Percentiles rank a stretch among this genome's conserved stretches.
Conservation (phyloP, 2,888 invertebrate genomes). For the Andrena haemorrhoa region DNA sequence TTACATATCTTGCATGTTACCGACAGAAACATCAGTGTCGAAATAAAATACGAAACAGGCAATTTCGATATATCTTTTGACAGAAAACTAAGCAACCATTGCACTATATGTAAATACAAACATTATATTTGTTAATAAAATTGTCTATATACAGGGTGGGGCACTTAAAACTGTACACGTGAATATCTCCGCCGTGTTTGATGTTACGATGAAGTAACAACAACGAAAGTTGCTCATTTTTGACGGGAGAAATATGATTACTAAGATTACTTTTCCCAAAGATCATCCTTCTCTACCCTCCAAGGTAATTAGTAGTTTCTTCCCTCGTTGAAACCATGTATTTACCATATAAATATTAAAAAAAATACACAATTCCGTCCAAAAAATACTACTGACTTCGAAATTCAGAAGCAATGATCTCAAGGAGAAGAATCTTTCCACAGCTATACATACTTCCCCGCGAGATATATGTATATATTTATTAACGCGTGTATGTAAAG, state of each 20-base stretch:
- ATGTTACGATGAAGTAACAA: conserved; percentile 6
- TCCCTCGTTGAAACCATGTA: not conserved
- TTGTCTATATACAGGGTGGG: conserved; percentile 44
- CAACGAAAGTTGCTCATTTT: not conserved
- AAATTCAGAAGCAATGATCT: not conserved
- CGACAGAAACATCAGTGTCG: conserved; percentile 75
- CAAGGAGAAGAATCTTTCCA: not conserved
- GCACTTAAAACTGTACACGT: conserved; percentile 4
- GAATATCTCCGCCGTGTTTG: not conserved
- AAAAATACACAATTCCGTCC: not conserved
- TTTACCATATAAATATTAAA: not conserved
- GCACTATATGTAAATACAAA: conserved; percentile 69
- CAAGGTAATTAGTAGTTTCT: not conserved
- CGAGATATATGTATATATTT: conserved; percentile 12
- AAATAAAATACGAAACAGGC: conserved; percentile 77
- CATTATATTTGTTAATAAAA: conserved; percentile 67
- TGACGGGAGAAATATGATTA: not conserved
- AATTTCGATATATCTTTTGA: conserved; percentile 69
- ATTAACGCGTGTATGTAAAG: conserved; percentile 19
- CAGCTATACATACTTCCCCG: conserved; percentile 31
- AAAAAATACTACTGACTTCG: not conserved
- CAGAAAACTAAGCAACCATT: conserved; percentile 63
- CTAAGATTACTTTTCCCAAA: not conserved
- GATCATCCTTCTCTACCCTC: not conserved
- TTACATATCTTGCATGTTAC: conserved; percentile 80